These are phyloP conservation scores for Drosophila ohnishii DNA, from an alignment of 1,140 invertebrate species.

Conservation along the genomic window DNA sequence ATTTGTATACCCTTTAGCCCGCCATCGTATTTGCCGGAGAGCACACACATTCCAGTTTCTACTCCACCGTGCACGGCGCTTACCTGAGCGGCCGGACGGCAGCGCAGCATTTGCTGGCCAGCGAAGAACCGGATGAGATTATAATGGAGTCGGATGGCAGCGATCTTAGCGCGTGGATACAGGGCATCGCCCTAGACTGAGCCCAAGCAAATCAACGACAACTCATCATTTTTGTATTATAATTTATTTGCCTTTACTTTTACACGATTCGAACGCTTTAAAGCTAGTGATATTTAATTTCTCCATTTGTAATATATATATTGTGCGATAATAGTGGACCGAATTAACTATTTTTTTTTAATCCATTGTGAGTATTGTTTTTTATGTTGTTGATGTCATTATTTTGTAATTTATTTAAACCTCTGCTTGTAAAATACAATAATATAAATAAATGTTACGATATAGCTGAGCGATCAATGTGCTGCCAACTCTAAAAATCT, in stretches of 20 bases:
- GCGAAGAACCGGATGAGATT: constrained; percentile 86
- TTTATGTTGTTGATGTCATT: constrained; percentile 37
- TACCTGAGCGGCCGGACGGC: constrained; percentile 94
- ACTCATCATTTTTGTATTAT: constrained; percentile 63
- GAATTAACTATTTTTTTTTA: constrained; percentile 25
- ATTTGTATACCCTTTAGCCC: constrained; percentile 85
- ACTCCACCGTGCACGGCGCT: constrained; percentile 97
- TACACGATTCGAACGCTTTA: constrained; percentile 42
- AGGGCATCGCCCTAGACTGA: constrained; percentile 88
- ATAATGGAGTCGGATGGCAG: constrained; percentile 88
- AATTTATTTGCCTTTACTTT: constrained; percentile 50
- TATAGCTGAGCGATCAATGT: constrained; percentile 46
- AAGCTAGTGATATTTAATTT: constrained; percentile 66
- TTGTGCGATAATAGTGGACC: constrained; percentile 32
- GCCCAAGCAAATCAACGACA: constrained; percentile 66
- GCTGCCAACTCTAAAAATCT: constrained; percentile 24
- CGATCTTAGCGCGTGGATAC: constrained; percentile 93
- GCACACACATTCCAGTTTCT: constrained; percentile 96
- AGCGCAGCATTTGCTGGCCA: constrained; percentile 88
- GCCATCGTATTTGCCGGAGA: constrained; percentile 95
- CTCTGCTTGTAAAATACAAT: constrained; percentile 50
- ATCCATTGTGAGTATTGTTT: constrained; percentile 59
- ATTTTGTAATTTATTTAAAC: constrained; percentile 29
- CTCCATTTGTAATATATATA: constrained; percentile 19
- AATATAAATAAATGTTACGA: constrained; percentile 34